A percentile compares a stretch with the other conserved stretches of the same genome.
Evolutionary conservation across 2,797 vertebrate species (phyloP).

Genomic region (Tachyglossus aculeatus): DNA sequence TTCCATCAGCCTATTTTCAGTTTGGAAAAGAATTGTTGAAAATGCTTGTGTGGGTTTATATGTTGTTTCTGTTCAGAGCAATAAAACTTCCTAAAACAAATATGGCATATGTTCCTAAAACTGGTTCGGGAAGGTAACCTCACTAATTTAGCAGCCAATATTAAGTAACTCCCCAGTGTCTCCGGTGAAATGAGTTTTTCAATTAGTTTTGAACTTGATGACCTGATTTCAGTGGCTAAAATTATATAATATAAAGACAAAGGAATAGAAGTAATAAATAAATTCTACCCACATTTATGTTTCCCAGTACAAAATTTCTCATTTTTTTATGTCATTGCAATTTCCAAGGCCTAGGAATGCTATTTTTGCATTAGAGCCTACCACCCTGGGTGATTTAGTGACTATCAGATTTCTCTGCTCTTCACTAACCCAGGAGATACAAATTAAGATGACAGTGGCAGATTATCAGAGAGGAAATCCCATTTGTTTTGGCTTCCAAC

Average conservation of each 20-base stretch:
- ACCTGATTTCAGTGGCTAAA: slow-evolving; percentile 28
- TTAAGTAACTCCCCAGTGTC: slow-evolving; percentile 16
- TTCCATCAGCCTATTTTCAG: not conserved
- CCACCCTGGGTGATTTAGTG: not conserved
- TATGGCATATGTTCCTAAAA: not conserved
- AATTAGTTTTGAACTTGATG: slow-evolving; percentile 26
- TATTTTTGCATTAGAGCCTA: not conserved
- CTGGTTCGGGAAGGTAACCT: not conserved
- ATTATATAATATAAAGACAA: not conserved
- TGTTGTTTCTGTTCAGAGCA: not conserved
- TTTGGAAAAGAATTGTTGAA: not conserved
- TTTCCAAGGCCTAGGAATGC: not conserved
- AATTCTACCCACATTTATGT: not conserved
- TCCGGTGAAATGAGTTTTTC: slow-evolving; percentile 24
- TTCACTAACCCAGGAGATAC: not conserved
- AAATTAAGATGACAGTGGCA: not conserved
- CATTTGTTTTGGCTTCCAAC: not conserved
- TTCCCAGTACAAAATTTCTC: not conserved
- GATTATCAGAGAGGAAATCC: not conserved
- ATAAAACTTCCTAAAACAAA: slow-evolving; percentile 6
- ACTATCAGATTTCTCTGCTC: not conserved
- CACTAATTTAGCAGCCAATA: slow-evolving; percentile 30
- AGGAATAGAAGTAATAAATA: slow-evolving; percentile 8
- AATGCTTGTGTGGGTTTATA: not conserved
- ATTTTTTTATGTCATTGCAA: not conserved